phyloP scores from a whole-genome alignment of 2,888 invertebrate genomes.

The Dryocosmus kuriphilus region DNA sequence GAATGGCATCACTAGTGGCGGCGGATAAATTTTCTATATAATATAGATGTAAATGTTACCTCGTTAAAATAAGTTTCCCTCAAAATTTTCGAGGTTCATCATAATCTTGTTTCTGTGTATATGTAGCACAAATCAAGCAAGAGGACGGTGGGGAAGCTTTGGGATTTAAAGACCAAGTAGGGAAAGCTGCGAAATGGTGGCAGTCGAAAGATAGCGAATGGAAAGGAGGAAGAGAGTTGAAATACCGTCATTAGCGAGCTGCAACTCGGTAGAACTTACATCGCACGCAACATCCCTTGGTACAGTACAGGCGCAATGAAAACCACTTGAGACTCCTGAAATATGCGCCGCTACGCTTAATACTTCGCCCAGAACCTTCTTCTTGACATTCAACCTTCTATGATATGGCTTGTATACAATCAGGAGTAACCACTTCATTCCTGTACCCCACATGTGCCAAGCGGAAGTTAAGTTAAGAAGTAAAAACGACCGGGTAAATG shows the following conservation, averaged over 20 bases:
- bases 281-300: conserved; percentile 33
- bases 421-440: neutral
- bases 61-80: neutral
- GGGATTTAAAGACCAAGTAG: conserved; percentile 1
- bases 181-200: neutral
- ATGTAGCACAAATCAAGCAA: neutral
- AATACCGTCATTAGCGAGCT: conserved; percentile 53
- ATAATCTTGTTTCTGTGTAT: neutral
- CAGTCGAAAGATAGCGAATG: conserved; percentile 6
- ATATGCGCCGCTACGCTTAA: conserved; percentile 64
- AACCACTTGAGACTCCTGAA: conserved; percentile 67
- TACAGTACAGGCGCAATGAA: conserved; percentile 60
- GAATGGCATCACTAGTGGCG: too few species aligned
- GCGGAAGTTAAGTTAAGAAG: neutral
- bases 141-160: neutral
- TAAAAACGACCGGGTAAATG: neutral
- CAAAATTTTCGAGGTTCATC: neutral
- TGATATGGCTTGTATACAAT: conserved; percentile 4
- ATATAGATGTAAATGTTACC: too few species aligned
- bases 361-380: conserved; percentile 50
- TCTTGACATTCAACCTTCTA: conserved; percentile 37
- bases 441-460: neutral
- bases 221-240: neutral
- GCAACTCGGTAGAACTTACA: conserved; percentile 48
- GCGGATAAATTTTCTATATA: too few species aligned